Conservation (phyloP, 2,888 invertebrate species). For the Caenorhabditis sp. region DNA sequence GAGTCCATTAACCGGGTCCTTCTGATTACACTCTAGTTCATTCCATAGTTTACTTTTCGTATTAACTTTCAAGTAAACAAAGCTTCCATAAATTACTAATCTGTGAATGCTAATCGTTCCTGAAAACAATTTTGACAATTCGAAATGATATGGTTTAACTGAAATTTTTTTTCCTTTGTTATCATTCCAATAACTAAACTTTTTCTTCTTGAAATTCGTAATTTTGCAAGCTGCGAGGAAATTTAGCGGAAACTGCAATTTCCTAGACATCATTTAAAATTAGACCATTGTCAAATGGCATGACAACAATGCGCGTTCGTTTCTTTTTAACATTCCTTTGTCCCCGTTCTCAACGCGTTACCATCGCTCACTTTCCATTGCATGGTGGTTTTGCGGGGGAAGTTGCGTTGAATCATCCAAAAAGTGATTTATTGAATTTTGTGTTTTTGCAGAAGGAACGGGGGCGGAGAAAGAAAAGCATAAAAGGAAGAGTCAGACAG, state of each 20-base stretch:
- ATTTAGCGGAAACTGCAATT: too few relatives aligned
- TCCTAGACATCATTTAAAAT: background rate
- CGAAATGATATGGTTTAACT: too few relatives aligned
- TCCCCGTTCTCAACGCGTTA: background rate
- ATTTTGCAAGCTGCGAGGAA: too few relatives aligned
- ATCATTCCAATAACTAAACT: too few relatives aligned
- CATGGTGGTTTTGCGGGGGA: background rate
- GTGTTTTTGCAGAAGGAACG: constrained; percentile 17
- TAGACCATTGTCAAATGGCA: background rate
- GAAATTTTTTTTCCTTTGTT: too few relatives aligned
- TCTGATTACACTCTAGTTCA: constrained; percentile 7
- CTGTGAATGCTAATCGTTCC: too few relatives aligned
- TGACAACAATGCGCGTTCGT: constrained; percentile 19
- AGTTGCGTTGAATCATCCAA: constrained; percentile 2
- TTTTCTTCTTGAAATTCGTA: too few relatives aligned
- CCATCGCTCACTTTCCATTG: constrained; percentile 14
- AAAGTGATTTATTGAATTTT: constrained; percentile 32
- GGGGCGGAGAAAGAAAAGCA: background rate
- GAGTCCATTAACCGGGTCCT: background rate
- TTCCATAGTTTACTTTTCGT: background rate
- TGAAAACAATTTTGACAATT: too few relatives aligned
- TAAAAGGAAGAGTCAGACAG: constrained; percentile 15
- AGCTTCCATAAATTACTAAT: background rate
- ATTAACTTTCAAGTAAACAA: background rate
- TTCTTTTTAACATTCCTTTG: constrained; percentile 1